Percentiles rank a stretch among this genome's conserved stretches.
phyloP scores from a whole-genome alignment of 2,113 vertebrate species.

The Nothobranchius furzeri region DNA sequence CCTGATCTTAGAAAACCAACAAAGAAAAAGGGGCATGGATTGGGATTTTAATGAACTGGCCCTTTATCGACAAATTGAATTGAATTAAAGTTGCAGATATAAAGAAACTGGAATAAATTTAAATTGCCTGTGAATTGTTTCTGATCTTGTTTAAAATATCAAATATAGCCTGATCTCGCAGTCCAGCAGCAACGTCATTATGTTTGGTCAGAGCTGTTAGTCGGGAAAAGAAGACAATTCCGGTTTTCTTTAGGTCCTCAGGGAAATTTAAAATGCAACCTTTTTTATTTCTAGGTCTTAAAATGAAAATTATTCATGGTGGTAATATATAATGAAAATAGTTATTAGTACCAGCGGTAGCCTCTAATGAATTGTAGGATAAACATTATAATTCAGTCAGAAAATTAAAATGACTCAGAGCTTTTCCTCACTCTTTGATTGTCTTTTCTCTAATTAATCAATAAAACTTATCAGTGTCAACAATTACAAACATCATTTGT shows the following conservation, averaged over 20 bases:
- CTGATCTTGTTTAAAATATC: neutral
- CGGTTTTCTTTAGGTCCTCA: neutral
- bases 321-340: neutral
- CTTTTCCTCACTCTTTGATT: neutral
- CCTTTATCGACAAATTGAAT: too few species aligned
- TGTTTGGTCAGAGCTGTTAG: neutral
- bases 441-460: neutral
- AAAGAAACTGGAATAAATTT: neutral
- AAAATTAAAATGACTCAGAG: neutral
- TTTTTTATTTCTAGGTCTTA: neutral
- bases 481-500: neutral
- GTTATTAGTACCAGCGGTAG: neutral
- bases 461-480: neutral
- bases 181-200: neutral
- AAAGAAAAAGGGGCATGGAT: too few species aligned
- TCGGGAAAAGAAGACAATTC: neutral
- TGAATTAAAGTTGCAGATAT: too few species aligned
- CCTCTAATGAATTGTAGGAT: neutral
- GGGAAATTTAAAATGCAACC: neutral
- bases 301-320: neutral
- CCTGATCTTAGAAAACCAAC: neutral
- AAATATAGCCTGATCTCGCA: neutral
- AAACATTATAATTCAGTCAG: neutral
- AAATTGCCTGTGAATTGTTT: neutral
- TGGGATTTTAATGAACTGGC: too few species aligned